Evolutionary conservation across 2,113 vertebrate species (phyloP).

Genomic region (Oncorhynchus keta): DNA sequence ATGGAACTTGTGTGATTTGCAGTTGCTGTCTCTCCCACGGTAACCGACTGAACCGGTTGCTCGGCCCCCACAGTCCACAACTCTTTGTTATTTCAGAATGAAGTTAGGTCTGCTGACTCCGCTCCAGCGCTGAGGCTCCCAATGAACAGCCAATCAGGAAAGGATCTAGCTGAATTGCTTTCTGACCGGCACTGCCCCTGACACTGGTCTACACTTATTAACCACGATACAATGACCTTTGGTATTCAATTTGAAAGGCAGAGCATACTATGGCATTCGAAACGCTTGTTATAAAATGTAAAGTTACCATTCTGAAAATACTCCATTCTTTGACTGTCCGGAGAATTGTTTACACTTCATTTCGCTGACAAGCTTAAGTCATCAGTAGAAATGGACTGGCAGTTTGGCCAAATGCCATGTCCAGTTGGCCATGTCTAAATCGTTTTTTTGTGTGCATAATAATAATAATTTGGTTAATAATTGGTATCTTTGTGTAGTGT

Average conservation of each 20-base stretch:
- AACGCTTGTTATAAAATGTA: slow-evolving; percentile 3
- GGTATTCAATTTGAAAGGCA: slow-evolving; percentile 9
- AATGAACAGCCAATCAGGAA: not conserved
- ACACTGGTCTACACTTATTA: slow-evolving; percentile 13
- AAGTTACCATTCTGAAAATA: not conserved
- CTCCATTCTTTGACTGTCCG: not conserved
- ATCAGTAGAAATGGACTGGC: too few relatives aligned
- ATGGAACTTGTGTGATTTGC: not conserved
- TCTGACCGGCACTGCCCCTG: not conserved
- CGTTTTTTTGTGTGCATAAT: too few relatives aligned
- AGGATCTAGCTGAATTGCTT: not conserved
- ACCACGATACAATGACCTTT: slow-evolving; percentile 17
- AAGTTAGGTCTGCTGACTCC: not conserved
- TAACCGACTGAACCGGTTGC: not conserved
- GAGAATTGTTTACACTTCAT: slow-evolving; percentile 2
- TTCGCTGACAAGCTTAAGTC: too few relatives aligned
- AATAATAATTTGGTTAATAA: too few relatives aligned
- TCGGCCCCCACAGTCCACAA: not conserved
- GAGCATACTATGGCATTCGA: not conserved
- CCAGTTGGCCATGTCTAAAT: too few relatives aligned
- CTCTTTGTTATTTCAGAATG: not conserved
- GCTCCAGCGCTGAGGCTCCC: not conserved
- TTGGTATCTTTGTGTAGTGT: too few relatives aligned
- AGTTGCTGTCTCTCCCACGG: not conserved
- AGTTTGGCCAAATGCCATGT: too few relatives aligned